Evolutionary conservation across 1,140 invertebrate species (phyloP).

Genomic region (Drosophila miranda): DNA sequence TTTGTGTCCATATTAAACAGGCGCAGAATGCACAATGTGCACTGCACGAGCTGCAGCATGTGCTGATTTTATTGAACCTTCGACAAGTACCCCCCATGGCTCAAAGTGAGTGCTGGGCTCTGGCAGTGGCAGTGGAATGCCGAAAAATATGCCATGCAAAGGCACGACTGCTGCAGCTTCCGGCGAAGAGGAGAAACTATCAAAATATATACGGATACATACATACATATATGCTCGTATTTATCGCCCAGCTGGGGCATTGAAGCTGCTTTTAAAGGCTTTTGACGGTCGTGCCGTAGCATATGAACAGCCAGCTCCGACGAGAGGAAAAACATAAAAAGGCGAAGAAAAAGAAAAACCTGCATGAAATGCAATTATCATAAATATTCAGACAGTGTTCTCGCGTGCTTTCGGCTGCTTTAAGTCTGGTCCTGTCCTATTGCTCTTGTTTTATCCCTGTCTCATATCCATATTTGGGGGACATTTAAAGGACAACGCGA

Average conservation of each 20-base stretch:
- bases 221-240: slow-evolving; percentile 29
- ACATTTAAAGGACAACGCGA: slow-evolving; percentile 72
- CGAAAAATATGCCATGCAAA: slow-evolving; percentile 70
- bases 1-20: slow-evolving; percentile 46
- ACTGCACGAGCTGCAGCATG: slow-evolving; percentile 27
- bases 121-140: slow-evolving; percentile 54
- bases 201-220: slow-evolving; percentile 16
- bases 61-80: slow-evolving; percentile 71
- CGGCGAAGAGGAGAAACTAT: slow-evolving; percentile 26
- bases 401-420: slow-evolving; percentile 19
- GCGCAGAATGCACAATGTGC: slow-evolving; percentile 5
- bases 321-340: slow-evolving; percentile 19
- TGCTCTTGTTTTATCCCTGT: background rate
- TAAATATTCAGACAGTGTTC: slow-evolving; percentile 67
- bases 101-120: slow-evolving; percentile 50
- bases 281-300: slow-evolving; percentile 47
- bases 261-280: slow-evolving; percentile 71
- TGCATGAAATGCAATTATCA: slow-evolving; percentile 79
- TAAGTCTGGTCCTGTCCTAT: slow-evolving; percentile 16
- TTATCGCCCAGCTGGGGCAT: slow-evolving; percentile 48
- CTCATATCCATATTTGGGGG: slow-evolving; percentile 60
- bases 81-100: slow-evolving; percentile 52
- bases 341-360: slow-evolving; percentile 38
- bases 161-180: slow-evolving; percentile 47
- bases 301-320: slow-evolving; percentile 35